Evolutionary conservation across 2,888 invertebrate species (phyloP).

Genomic region (Tineola bisselliella): DNA sequence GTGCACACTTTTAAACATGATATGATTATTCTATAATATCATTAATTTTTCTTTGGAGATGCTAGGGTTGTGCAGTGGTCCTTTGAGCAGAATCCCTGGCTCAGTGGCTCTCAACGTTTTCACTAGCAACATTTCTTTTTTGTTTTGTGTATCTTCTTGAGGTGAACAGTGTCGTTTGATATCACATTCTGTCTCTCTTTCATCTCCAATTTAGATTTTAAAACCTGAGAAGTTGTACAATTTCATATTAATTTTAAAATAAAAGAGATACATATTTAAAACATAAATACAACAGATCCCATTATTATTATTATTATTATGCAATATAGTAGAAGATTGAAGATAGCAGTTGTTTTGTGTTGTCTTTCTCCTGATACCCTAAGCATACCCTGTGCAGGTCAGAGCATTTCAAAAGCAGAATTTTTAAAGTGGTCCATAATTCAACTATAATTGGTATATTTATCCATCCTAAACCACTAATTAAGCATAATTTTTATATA

Average conservation of each 20-base stretch:
- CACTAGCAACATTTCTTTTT: slow-evolving; percentile 71
- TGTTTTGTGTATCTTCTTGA: slow-evolving; percentile 72
- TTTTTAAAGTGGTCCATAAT: too few relatives aligned
- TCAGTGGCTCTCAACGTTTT: slow-evolving; percentile 25
- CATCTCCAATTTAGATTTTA: slow-evolving; percentile 84
- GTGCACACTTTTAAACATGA: not conserved
- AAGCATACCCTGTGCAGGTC: too few relatives aligned
- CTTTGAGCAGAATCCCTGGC: slow-evolving; percentile 60
- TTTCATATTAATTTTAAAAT: not conserved
- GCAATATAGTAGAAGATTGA: too few relatives aligned
- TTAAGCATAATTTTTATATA: too few relatives aligned
- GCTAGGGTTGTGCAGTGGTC: slow-evolving; percentile 44
- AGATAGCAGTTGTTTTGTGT: too few relatives aligned
- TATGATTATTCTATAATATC: not conserved
- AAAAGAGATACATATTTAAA: too few relatives aligned
- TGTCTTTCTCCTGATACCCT: too few relatives aligned
- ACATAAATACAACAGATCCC: too few relatives aligned
- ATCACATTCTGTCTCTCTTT: slow-evolving; percentile 75
- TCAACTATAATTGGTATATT: too few relatives aligned
- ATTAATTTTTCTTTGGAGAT: not conserved
- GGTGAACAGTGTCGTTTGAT: slow-evolving; percentile 78
- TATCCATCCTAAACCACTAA: too few relatives aligned
- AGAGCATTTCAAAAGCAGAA: too few relatives aligned
- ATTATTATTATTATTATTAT: too few relatives aligned
- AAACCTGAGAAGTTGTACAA: slow-evolving; percentile 69